phyloP scores from a whole-genome alignment of 2,113 vertebrate species.

The Hippocampus abdominalis region DNA sequence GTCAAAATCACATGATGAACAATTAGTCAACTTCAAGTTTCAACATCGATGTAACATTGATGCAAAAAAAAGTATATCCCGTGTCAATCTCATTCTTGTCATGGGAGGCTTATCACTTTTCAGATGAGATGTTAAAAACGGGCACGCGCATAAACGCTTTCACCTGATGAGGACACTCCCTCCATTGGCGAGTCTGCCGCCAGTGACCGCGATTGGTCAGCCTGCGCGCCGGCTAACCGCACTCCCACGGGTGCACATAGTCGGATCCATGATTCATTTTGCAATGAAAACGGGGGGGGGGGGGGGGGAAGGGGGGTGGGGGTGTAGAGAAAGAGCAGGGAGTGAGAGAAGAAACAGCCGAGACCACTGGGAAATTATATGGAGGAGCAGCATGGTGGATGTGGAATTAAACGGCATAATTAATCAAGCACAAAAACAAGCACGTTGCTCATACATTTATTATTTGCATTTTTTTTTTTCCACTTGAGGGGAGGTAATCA shows the following conservation, averaged over 20 bases:
- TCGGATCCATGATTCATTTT: slow-evolving; percentile 75
- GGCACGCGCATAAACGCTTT: background rate
- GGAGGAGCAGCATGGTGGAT: slow-evolving; percentile 69
- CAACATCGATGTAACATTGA: background rate
- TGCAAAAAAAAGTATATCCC: no score
- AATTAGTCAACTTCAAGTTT: slow-evolving; percentile 36
- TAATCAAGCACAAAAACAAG: slow-evolving; percentile 78
- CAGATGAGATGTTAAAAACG: no score
- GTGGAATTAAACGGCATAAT: slow-evolving; percentile 80
- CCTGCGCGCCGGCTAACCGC: slow-evolving; percentile 57
- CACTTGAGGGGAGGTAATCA: slow-evolving; percentile 73
- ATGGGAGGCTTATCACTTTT: no score
- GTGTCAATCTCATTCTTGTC: no score
- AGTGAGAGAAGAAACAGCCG: slow-evolving; percentile 67
- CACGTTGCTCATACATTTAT: slow-evolving; percentile 76
- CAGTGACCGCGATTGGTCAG: slow-evolving; percentile 70
- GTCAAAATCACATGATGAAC: background rate
- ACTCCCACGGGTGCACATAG: slow-evolving; percentile 64
- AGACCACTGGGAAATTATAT: slow-evolving; percentile 79
- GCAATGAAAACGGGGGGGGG: slow-evolving; percentile 48
- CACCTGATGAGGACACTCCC: slow-evolving; percentile 50
- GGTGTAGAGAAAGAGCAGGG: slow-evolving; percentile 48
- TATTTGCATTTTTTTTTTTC: slow-evolving; percentile 75
- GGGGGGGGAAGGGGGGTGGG: slow-evolving; percentile 11
- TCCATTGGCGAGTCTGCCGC: slow-evolving; percentile 55